Base-by-base conservation (phyloP, 2,113 vertebrate genomes). In the Ceyx cyanopectus region DNA sequence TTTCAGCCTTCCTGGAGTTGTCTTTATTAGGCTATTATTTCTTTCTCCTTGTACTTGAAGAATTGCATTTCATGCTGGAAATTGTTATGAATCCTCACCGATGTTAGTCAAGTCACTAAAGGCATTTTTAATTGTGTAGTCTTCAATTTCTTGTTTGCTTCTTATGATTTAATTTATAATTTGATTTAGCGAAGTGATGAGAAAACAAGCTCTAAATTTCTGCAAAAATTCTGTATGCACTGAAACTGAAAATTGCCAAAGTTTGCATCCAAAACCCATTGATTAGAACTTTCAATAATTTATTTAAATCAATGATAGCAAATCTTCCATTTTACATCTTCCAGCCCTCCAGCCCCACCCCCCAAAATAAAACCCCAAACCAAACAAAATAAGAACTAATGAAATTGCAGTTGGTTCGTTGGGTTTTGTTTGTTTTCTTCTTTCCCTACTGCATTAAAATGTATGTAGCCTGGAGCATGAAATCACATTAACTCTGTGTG, bases 361-460 rank as follows among this genome's bases (percentile, higher is more conserved):
- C 0, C 21, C 9, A 7, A 14, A 22, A 66, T 32, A 45, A 50
- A 48, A 67, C 9, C 37, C 37, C 37, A 37, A 37, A 37, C 37
- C 37, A 37, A 37, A 37, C 37, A 37, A 11, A 37, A 37, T 37
- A 37, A 37, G 37, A 12, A 24, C 20, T 15, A 32, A 10, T 48
- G 10, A 57, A 90, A 86, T 13, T 51, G 3, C 13, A 37, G 7
- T 56, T 89, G 51, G 7, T 27, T 77, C 74, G 7, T 6, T 65
- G 17, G 1, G 6, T 21, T 53, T 24, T 67, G 9, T 32, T 77
- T 48, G 41, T 66, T 80, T 67, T 48, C 12, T 77, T 32, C 9
- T 83, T 75, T 81, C n/a, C 12, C 14, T 73, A 46, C 40, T 92
- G 7, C 74, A 54, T 93, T 87, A 89, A 87, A 93, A 89, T 48